Conservation (phyloP, 2,797 vertebrate genomes). For the Urophycis tenuis region DNA sequence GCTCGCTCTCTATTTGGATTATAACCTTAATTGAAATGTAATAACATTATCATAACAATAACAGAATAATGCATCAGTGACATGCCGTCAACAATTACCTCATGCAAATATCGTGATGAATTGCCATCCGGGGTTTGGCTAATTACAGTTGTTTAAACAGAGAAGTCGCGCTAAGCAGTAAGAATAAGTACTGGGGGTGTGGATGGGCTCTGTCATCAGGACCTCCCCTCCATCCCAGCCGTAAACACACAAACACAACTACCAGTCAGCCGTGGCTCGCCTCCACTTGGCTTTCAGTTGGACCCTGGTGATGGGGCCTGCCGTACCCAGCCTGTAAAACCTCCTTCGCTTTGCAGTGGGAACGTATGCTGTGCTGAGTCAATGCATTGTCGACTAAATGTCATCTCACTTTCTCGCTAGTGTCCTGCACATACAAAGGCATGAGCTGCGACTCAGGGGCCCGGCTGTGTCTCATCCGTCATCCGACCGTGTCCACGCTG, state of each 20-base stretch:
- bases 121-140: conserved; percentile 58
- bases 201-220: no score
- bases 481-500: not conserved
- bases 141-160: not conserved
- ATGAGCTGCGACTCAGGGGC: not conserved
- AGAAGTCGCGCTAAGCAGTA: not conserved
- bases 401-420: not conserved
- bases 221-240: not conserved
- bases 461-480: not conserved
- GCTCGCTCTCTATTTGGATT: conserved; percentile 65
- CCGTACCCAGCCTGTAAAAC: not conserved
- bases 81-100: conserved; percentile 69
- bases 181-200: no score
- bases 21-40: conserved; percentile 73
- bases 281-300: not conserved
- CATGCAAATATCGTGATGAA: conserved; percentile 74
- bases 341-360: no score
- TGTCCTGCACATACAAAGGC: not conserved
- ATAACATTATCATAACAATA: conserved; percentile 44
- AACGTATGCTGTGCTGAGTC: not conserved
- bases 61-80: conserved; percentile 68
- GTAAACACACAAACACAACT: no score
- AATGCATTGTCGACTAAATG: not conserved
- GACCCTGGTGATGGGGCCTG: not conserved
- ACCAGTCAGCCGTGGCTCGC: not conserved